Percentiles rank a stretch among this genome's conserved stretches.
phyloP scores from a whole-genome alignment of 37 sponge, comb jelly and placozoan species.

The Chondrosia reniformis region DNA sequence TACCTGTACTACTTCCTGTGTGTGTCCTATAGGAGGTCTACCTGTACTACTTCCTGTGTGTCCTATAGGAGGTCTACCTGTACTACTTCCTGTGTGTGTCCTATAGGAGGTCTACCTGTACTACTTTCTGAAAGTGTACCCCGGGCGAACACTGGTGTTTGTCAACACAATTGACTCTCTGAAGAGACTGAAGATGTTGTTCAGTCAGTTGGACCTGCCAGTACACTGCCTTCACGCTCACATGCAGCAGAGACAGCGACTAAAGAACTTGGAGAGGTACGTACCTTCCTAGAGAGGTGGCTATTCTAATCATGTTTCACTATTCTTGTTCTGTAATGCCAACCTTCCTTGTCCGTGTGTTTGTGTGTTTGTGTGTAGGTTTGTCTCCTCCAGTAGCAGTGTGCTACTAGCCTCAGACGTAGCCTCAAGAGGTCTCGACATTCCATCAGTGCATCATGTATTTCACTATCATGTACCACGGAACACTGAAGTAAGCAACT shows the following conservation, averaged over 20 bases:
- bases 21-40: too few relatives aligned
- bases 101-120: conserved; percentile 78
- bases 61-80: too few relatives aligned
- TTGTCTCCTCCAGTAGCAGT: conserved; percentile 26
- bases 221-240: conserved; percentile 85
- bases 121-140: conserved; percentile 67
- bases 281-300: background rate
- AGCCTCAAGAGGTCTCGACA: conserved; percentile 94
- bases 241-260: conserved; percentile 94
- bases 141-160: conserved; percentile 86
- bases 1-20: too few relatives aligned
- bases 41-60: too few relatives aligned
- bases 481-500: conserved; percentile 58
- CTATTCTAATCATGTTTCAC: too few relatives aligned
- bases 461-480: conserved; percentile 94
- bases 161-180: conserved; percentile 84
- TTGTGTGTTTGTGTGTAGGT: conserved; percentile 41
- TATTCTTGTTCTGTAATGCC: background rate
- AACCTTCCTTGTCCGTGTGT: background rate
- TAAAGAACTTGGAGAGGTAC: conserved; percentile 93
- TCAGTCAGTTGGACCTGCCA: conserved; percentile 60
- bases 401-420: conserved; percentile 89
- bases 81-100: too few relatives aligned
- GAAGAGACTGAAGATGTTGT: conserved; percentile 45
- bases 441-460: conserved; percentile 79